Evolutionary conservation across 2,888 invertebrate species (phyloP), one percentile per base, ranked within the genome.

Genomic region (Steromphala cineraria): DNA sequence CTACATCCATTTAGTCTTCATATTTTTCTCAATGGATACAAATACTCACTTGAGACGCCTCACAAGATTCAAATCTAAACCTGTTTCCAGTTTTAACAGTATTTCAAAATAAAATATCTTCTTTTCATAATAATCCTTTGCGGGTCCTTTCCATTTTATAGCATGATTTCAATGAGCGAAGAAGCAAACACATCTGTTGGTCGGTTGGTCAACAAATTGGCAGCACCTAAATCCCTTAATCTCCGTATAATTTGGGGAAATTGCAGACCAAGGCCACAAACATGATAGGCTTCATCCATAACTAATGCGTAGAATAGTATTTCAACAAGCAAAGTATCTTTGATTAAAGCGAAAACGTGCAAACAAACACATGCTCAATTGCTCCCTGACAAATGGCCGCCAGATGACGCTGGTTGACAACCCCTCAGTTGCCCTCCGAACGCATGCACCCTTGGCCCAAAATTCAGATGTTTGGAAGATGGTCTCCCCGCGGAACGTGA

Each of bases 381-480:
- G 85, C 87, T 87, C 86, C 88, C 87, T 83, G 82, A 84, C 79
- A 86, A 81, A 86, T 88, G 89, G 89, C 89, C 89, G 84, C 89
- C 89, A 89, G 89, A 87, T 86, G 87, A 31, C 75, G 19, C 71
- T 5, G 17, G 40, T 52, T 31, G 75, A n/a, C 40, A 53, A 36
- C 75, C 21, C 75, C 71, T 83, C 80, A 90, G 81, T 89, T 89
- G 83, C 89, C 89, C 83, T 91, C 90, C 74, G 88, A 89, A 84
- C 90, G 90, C 82, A 87, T 89, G 88, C 90, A 89, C 90, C 91
- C 91, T 90, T 91, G 91, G 88, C 91, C 91, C 81, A 90, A 90
- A 81, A 91, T 91, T 91, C 91, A 91, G 86, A 91, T 91, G 88
- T 90, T 91, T 17, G 91, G 91, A 53, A 91, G 87, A 82, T 88